A percentile compares a stretch with the other conserved stretches of the same genome.
These are phyloP conservation scores for Papilio helenus DNA, from an alignment of 1,140 invertebrate genomes.

Conservation along the genomic window DNA sequence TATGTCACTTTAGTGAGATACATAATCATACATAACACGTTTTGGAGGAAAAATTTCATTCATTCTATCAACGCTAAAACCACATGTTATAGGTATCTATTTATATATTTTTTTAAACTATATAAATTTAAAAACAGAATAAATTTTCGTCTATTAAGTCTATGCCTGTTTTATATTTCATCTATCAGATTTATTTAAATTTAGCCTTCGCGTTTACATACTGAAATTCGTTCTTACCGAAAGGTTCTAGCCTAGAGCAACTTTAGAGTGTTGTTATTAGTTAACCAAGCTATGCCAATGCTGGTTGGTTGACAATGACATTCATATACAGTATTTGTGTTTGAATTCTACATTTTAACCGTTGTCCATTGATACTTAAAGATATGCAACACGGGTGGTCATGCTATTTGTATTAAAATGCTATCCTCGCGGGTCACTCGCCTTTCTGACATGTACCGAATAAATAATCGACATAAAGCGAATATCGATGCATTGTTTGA, in stretches of 20 bases:
- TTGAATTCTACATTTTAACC: neutral
- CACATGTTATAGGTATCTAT: neutral
- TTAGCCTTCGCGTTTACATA: neutral
- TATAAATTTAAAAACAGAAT: no score
- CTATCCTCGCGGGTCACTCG: constrained; percentile 26
- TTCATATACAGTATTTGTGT: neutral
- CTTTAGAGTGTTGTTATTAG: neutral
- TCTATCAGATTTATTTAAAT: no score
- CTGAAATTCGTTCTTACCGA: neutral
- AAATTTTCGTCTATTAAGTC: no score
- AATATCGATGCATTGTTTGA: constrained; percentile 33
- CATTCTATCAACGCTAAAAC: neutral
- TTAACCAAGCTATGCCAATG: neutral
- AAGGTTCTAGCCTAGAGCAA: neutral
- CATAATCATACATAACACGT: neutral
- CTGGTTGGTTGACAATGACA: neutral
- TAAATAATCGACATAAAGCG: constrained; percentile 29
- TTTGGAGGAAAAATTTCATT: neutral
- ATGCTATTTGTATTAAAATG: constrained; percentile 26
- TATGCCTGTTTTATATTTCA: no score
- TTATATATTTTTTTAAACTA: neutral
- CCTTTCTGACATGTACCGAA: constrained; percentile 35
- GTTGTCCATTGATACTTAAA: constrained; percentile 26
- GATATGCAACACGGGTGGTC: constrained; percentile 36
- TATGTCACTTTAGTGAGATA: neutral